Base-by-base conservation (phyloP, 2,888 invertebrate species). In the Spisula solida region DNA sequence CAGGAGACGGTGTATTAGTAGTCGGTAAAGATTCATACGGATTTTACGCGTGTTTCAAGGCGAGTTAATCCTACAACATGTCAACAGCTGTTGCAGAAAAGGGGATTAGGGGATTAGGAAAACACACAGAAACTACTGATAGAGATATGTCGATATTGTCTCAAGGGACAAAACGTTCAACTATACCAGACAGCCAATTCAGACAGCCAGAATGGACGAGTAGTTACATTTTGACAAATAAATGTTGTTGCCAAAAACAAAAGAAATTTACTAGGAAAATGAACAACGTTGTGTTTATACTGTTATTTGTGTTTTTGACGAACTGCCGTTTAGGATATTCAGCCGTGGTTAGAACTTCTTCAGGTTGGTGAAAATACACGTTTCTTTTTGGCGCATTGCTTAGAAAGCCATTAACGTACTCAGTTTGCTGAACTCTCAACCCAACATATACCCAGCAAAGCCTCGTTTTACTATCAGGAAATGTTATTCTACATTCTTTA, bases 251-350 rank as follows among this genome's bases (percentile, higher is more conserved):
- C 29, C 66, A 51, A 51, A 75, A 70, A 83, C 70, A 41, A 48
- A 31, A 31, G 6, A 83, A 70, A 75, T 75, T n/a, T 20, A 48
- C 25, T 18, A n/a, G 66, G 47, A 75, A 29, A 75, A 51, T 70
- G n/a, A 31, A 16, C 66, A 75, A 41, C 31, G 29, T 29, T 29
- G 75, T 75, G 75, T 48, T 70, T 34, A 18, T 83, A 51, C 14
- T 75, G n/a, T 29, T 83, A n/a, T 51, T 51, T 75, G n/a, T 83
- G 47, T 75, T 83, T 70, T 20, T 83, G 51, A 51, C 83, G 70
- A 70, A 31, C 34, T 83, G 70, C 75, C 66, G 75, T 31, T 75
- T 16, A 0, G 86, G 86, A 86, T 86, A 70, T 86, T 60, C 86
- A n/a, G 86, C 86, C 31, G 34, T 66, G 14, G 47, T 86, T 29